A percentile compares a stretch with the other conserved stretches of the same genome.
Evolutionary conservation across 2,113 vertebrate species (phyloP).

Genomic region (Lasiurus borealis): DNA sequence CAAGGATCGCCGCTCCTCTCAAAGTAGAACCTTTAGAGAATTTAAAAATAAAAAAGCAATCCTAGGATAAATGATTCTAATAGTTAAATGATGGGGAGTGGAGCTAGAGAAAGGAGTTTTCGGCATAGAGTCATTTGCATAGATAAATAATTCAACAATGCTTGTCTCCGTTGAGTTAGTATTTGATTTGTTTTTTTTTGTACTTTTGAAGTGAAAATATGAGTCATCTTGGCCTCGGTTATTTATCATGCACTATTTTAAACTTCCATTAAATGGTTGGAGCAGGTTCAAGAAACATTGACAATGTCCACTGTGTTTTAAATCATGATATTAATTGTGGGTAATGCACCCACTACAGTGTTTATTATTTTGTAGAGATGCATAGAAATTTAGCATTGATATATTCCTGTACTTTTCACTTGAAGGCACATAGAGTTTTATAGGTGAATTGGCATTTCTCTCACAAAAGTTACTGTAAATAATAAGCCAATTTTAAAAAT

Average conservation of each 20-base stretch:
- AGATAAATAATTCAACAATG: slow-evolving; percentile 19
- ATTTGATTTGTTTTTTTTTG: background rate
- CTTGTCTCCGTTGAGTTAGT: background rate
- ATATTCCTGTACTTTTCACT: background rate
- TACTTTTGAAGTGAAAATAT: background rate
- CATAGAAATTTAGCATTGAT: background rate
- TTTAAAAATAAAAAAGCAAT: background rate
- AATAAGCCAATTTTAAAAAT: background rate
- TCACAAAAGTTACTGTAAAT: background rate
- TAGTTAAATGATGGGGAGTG: background rate
- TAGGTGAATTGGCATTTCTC: background rate
- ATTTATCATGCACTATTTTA: slow-evolving; percentile 32
- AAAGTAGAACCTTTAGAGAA: background rate
- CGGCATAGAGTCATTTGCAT: background rate
- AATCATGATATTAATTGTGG: background rate
- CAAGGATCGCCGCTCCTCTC: background rate
- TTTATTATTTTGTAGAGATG: background rate
- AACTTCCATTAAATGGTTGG: background rate
- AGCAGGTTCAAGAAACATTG: background rate
- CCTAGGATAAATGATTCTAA: background rate
- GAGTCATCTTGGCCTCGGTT: background rate
- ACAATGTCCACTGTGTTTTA: slow-evolving; percentile 36
- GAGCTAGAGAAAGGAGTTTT: background rate
- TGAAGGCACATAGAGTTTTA: background rate
- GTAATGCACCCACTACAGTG: background rate